Conservation (phyloP, 2,888 invertebrate species). For the Danaus chrysippus region DNA sequence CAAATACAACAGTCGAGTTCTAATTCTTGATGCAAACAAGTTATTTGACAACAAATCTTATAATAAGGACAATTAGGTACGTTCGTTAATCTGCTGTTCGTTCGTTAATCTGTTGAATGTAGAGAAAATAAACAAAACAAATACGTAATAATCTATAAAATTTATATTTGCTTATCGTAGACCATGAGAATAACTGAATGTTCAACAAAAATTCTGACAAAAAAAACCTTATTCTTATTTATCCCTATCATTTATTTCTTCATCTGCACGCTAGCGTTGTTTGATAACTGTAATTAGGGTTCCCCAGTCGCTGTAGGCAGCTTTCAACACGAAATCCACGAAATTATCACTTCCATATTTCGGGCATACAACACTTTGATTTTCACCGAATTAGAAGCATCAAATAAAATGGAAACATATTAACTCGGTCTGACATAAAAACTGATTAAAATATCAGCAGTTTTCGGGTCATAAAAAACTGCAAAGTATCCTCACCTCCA, state of each 20-base stretch:
- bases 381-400: not conserved
- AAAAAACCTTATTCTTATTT: not conserved
- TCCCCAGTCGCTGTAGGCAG: slow-evolving; percentile 11
- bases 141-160: too few species aligned
- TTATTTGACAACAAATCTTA: too few species aligned
- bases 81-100: too few species aligned
- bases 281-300: slow-evolving; percentile 18
- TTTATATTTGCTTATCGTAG: too few species aligned
- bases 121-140: too few species aligned
- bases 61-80: too few species aligned
- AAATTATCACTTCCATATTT: slow-evolving; percentile 19
- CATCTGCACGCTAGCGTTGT: slow-evolving; percentile 8
- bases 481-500: not conserved
- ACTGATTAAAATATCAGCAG: not conserved
- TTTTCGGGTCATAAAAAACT: not conserved
- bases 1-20: too few species aligned
- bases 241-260: not conserved
- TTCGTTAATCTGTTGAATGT: too few species aligned
- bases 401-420: not conserved
- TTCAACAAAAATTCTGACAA: too few species aligned
- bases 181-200: too few species aligned
- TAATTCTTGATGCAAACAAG: too few species aligned
- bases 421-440: not conserved
- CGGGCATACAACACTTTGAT: not conserved
- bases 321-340: slow-evolving; percentile 16